phyloP scores from a whole-genome alignment of 2,888 invertebrate species.

The Drosophila formosana region DNA sequence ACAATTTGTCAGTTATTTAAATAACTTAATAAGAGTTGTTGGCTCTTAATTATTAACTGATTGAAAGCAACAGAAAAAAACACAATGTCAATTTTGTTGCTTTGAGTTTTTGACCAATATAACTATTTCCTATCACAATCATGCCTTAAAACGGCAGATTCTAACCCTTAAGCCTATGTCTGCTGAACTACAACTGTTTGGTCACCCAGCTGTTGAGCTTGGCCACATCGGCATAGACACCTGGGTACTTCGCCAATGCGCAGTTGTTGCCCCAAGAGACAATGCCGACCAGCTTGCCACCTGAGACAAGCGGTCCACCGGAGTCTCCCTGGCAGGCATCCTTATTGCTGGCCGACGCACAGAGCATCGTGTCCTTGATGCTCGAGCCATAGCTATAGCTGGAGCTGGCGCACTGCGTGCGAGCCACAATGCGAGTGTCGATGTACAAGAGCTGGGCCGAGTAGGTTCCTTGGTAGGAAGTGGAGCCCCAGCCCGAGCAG shows the following conservation, averaged over 20 bases:
- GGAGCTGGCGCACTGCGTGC: conserved; percentile 81
- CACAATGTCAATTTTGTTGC: no score
- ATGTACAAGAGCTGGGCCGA: conserved; percentile 42
- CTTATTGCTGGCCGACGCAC: conserved; percentile 62
- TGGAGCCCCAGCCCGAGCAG: conserved; percentile 60
- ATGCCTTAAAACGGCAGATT: conserved; percentile 10
- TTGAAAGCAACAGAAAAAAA: no score
- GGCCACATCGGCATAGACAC: conserved; percentile 79
- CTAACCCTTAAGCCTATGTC: neutral
- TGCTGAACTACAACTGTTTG: conserved; percentile 25
- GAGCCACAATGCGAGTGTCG: conserved; percentile 52
- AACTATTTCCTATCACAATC: neutral
- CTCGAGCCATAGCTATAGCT: conserved; percentile 83
- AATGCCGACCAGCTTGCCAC: conserved; percentile 70
- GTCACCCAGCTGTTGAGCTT: conserved; percentile 61
- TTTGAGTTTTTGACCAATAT: no score
- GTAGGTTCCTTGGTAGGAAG: conserved; percentile 22
- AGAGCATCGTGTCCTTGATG: conserved; percentile 71
- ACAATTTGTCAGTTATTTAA: no score
- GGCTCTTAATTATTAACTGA: no score
- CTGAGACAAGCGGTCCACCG: conserved; percentile 79
- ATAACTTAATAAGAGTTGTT: no score
- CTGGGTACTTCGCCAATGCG: conserved; percentile 68
- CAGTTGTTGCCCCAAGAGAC: conserved; percentile 82
- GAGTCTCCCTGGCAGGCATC: conserved; percentile 82